Conservation (phyloP, 2,797 vertebrate genomes). For the Poecilia wingei region DNA sequence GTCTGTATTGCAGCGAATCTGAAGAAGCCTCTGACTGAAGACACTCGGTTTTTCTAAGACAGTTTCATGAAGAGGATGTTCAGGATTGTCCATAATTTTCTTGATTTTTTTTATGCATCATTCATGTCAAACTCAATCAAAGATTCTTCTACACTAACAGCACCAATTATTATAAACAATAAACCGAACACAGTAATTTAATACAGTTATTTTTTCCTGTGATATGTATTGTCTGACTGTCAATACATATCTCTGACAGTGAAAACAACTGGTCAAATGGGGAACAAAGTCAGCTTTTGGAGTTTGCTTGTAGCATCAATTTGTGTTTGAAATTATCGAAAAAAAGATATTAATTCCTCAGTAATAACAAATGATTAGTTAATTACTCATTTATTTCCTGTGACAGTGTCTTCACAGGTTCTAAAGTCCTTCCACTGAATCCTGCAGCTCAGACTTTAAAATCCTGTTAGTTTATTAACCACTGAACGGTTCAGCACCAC, state of each 20-base stretch:
- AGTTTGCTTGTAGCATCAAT: not conserved
- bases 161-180: not conserved
- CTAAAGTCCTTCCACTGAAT: no score
- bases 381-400: not conserved
- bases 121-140: not conserved
- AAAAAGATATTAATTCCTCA: not conserved
- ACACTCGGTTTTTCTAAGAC: no score
- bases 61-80: no score
- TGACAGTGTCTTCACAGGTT: no score
- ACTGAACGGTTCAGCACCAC: no score
- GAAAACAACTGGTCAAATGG: not conserved
- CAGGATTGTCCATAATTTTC: no score
- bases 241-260: no score
- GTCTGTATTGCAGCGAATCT: no score
- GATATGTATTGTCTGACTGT: not conserved
- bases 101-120: not conserved
- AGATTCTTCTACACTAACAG: not conserved
- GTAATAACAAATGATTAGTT: not conserved
- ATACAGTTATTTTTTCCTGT: not conserved
- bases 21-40: no score
- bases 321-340: not conserved
- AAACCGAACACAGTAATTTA: not conserved
- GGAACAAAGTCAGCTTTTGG: not conserved
- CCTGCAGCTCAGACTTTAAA: no score
- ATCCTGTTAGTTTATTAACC: no score